Evolutionary conservation across 2,888 invertebrate genomes (phyloP).

Genomic region (Caenorhabditis zanzibari): DNA sequence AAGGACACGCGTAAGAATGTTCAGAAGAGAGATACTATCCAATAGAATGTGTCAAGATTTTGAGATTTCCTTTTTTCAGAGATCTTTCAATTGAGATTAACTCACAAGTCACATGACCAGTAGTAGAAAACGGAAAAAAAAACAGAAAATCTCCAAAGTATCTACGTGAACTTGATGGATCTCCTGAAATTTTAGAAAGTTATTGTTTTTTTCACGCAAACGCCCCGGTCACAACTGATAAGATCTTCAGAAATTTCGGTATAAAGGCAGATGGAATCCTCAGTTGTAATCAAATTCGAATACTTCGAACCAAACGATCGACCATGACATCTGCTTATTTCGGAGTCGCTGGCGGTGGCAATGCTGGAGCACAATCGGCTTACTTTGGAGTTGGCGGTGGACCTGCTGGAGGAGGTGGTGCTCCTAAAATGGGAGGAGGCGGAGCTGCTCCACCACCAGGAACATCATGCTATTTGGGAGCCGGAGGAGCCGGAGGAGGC

Average conservation of each 20-base stretch:
- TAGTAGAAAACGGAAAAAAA: neutral
- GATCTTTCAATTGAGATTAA: neutral
- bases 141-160: neutral
- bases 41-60: neutral
- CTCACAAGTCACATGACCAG: neutral
- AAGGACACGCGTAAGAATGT: neutral
- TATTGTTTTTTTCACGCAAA: neutral
- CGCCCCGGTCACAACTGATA: conserved; percentile 21
- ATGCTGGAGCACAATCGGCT: conserved; percentile 62
- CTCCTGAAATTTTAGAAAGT: no score
- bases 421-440: conserved; percentile 74
- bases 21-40: neutral
- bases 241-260: conserved; percentile 21
- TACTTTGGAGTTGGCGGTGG: conserved; percentile 60
- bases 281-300: conserved; percentile 31
- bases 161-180: neutral
- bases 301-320: conserved; percentile 26
- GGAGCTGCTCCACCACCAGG: conserved; percentile 64
- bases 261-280: conserved; percentile 12
- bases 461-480: conserved; percentile 55
- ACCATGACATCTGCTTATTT: conserved; percentile 72
- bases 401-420: conserved; percentile 55
- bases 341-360: conserved; percentile 69
- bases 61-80: no score
- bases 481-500: conserved; percentile 54